phyloP scores from a whole-genome alignment of 2,797 vertebrate species.

The Tokudaia muenninki region DNA sequence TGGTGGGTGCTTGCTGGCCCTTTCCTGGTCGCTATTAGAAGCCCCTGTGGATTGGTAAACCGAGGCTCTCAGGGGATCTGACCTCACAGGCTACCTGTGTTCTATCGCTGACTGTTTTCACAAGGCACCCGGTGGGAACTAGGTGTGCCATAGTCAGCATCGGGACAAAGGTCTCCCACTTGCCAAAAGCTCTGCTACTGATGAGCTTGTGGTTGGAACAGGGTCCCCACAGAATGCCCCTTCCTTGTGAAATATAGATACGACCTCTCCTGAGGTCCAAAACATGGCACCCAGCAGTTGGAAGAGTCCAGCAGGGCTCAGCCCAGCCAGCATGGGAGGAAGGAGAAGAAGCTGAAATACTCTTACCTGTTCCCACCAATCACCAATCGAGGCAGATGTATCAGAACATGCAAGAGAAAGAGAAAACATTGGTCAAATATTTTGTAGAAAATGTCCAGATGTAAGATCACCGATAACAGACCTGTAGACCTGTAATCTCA shows the following conservation, averaged over 20 bases:
- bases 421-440: neutral
- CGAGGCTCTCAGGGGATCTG: neutral
- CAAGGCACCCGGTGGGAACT: neutral
- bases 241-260: neutral
- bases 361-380: neutral
- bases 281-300: neutral
- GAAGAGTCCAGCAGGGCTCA: neutral
- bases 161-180: neutral
- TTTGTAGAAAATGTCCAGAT: neutral
- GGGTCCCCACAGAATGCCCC: neutral
- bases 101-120: neutral
- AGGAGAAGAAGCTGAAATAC: neutral
- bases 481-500: neutral
- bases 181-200: neutral
- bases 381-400: neutral
- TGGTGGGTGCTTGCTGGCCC: neutral
- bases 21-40: neutral
- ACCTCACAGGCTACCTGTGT: neutral
- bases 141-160: accelerated
- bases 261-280: neutral
- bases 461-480: neutral
- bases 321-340: neutral
- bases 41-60: neutral
- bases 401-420: neutral
- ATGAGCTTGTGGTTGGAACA: neutral